Evolutionary conservation across 2,113 vertebrate species (phyloP).

Genomic region (Pantherophis guttatus): DNA sequence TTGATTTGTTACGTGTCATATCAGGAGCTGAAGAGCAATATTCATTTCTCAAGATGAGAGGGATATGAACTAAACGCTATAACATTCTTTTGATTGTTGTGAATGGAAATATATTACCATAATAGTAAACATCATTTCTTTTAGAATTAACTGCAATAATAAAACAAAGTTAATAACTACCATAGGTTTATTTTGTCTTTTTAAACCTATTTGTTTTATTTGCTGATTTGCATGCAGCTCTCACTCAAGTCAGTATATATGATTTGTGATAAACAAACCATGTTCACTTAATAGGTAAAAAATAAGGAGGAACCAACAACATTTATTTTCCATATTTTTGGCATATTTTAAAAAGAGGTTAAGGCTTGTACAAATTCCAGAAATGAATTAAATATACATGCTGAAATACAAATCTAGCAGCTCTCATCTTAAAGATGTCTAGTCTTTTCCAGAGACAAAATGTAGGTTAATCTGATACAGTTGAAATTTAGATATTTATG

Average conservation of each 20-base stretch:
- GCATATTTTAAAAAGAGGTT: neutral
- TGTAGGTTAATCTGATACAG: neutral
- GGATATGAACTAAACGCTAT: neutral
- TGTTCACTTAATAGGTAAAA: neutral
- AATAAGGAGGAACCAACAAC: neutral
- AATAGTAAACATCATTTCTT: neutral
- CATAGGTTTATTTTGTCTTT: neutral
- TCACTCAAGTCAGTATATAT: neutral
- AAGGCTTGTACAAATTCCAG: neutral
- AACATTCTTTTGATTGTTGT: neutral
- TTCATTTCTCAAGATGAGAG: neutral
- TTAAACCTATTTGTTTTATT: neutral
- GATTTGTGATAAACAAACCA: neutral
- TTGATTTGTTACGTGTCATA: conserved; percentile 31
- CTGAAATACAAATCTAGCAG: neutral
- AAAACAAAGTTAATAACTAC: neutral
- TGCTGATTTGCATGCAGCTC: conserved; percentile 6
- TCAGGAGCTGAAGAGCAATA: conserved; percentile 4
- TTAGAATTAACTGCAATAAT: conserved; percentile 21
- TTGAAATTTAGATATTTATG: neutral
- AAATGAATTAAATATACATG: neutral
- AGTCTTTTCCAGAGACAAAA: neutral
- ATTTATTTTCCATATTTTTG: neutral
- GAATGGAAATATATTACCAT: neutral
- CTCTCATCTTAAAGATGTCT: neutral